Base-by-base conservation (phyloP, 2,888 invertebrate species). In the Halictus ligatus region DNA sequence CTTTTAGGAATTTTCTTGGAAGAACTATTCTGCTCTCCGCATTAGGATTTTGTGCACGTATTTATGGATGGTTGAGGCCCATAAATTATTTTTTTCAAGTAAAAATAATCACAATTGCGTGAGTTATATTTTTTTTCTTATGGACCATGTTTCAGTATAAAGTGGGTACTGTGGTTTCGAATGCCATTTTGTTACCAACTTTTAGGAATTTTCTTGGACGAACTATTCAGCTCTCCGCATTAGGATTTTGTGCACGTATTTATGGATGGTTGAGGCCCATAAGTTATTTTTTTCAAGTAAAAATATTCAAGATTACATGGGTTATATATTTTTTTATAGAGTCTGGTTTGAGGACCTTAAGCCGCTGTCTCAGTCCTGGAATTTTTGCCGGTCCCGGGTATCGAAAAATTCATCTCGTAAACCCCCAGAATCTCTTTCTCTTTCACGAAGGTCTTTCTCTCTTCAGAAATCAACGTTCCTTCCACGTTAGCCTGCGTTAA, bases 361-460 rank as follows among this genome's bases (percentile, higher is more conserved):
- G 64, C 64, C 64, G 64, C 29, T 64, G 29, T 29, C 64, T 64
- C 64, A 15, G 64, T 7, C 29, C 25, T 15, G 29, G 67, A 43
- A 48, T 48, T 69, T 74, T 58, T 18, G 46, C 46, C 18, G 25
- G 6, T 48, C 29, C n/a, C 15, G 8, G 48, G 46, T 46, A 13
- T 35, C 7, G 25, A 7, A 29, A 67, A 74, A 73, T 50, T 48
- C 50, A 40, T 10, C 21, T 67, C 83, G 74, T 64, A 64, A 64
- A 64, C 15, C 64, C 15, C 29, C 64, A 29, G 25, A 15, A 64
- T 64, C 64, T 64, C 64, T 29, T 13, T 29, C 15, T 15, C 25
- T 35, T 35, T 35, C 35, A 5, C 35, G 35, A 21, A n/a, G 21
- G 21, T 60, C 15, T 29, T 10, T 5, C 25, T 60, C 5, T 60